These are phyloP conservation scores for Sycophila sp. DNA, from an alignment of 1,140 invertebrate species.

Conservation along the genomic window DNA sequence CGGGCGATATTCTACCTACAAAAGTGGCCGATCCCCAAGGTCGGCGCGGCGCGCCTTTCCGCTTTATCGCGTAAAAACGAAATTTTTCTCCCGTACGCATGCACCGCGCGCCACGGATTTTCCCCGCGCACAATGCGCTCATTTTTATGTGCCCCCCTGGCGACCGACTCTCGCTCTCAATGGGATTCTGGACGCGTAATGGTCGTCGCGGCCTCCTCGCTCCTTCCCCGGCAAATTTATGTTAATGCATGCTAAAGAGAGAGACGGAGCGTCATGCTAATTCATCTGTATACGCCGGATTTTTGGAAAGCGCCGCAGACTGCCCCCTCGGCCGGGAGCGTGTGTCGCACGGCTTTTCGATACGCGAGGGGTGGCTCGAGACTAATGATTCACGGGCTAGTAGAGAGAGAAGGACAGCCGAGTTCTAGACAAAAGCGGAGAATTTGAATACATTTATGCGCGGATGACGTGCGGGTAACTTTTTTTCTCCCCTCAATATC, in stretches of 20 bases:
- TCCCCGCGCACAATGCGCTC: conserved; percentile 50
- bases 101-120: conserved; percentile 37
- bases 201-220: conserved; percentile 19
- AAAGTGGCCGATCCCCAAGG: no score
- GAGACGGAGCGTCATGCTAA: conserved; percentile 55
- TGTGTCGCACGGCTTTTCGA: conserved; percentile 4
- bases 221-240: conserved; percentile 33
- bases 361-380: not conserved
- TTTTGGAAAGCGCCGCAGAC: conserved; percentile 54
- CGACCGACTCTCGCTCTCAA: conserved; percentile 19
- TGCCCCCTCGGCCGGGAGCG: conserved; percentile 4
- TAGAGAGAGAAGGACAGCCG: not conserved
- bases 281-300: no score
- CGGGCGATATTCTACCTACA: no score
- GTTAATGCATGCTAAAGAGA: conserved; percentile 23
- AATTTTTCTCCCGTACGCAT: conserved; percentile 34
- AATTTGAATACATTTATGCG: conserved; percentile 38
- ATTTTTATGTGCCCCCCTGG: conserved; percentile 6
- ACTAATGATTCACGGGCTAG: conserved; percentile 51
- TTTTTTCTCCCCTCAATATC: conserved; percentile 20
- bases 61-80: conserved; percentile 34
- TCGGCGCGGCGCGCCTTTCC: no score
- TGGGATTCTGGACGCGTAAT: conserved; percentile 23
- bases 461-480: conserved; percentile 28
- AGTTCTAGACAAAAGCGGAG: conserved; percentile 38